Conservation (phyloP, 2,113 vertebrate genomes). For the Vidua chalybeata region DNA sequence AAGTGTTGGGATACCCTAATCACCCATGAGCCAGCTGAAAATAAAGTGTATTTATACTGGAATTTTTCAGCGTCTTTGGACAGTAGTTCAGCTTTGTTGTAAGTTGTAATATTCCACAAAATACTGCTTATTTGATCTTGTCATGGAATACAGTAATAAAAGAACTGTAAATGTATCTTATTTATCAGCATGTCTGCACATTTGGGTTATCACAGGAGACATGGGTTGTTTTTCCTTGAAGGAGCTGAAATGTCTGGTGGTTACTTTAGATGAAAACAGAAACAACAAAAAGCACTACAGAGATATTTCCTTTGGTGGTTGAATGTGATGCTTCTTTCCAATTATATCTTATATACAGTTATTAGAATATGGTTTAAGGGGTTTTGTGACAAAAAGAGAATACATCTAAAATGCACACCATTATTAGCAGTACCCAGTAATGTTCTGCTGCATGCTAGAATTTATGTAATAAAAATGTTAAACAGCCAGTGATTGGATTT, state of each 20-base stretch:
- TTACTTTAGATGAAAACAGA: conserved; percentile 71
- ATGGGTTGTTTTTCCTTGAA: conserved; percentile 47
- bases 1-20: conserved; percentile 48
- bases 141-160: conserved; percentile 72
- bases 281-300: conserved; percentile 58
- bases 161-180: conserved; percentile 69
- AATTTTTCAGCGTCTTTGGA: conserved; percentile 65
- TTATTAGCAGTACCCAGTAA: conserved; percentile 70
- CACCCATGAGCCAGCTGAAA: conserved; percentile 54
- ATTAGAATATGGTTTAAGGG: conserved; percentile 78
- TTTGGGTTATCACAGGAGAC: conserved; percentile 71
- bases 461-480: conserved; percentile 62
- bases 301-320: conserved; percentile 51
- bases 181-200: conserved; percentile 68
- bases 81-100: conserved; percentile 59
- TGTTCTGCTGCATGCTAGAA: conserved; percentile 16
- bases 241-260: conserved; percentile 68
- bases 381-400: conserved; percentile 74
- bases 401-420: conserved; percentile 71
- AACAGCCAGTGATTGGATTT: conserved; percentile 51
- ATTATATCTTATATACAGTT: conserved; percentile 72
- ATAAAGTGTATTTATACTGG: conserved; percentile 56
- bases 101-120: conserved; percentile 67
- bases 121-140: conserved; percentile 74
- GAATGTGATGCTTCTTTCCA: conserved; percentile 67